Percentiles rank a stretch among this genome's conserved stretches.
Evolutionary conservation across 2,888 invertebrate genomes (phyloP).

Genomic region (Himalopsyche japonica): DNA sequence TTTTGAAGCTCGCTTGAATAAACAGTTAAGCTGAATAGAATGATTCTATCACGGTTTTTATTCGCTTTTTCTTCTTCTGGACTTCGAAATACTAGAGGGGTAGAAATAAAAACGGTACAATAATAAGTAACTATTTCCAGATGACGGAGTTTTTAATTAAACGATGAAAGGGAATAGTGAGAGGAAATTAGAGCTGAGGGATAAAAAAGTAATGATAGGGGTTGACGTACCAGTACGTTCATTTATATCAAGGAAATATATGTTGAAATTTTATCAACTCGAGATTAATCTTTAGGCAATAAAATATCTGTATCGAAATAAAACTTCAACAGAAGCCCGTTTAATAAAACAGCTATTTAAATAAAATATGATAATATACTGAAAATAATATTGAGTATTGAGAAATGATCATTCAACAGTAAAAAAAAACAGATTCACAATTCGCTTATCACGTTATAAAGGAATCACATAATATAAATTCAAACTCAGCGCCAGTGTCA

Average conservation of each 20-base stretch:
- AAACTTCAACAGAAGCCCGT: too few relatives aligned
- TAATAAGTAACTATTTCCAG: constrained; percentile 35
- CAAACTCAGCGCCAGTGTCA: too few relatives aligned
- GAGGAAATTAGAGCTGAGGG: constrained; percentile 16
- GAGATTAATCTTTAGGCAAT: too few relatives aligned
- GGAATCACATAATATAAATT: too few relatives aligned
- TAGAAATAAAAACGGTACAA: constrained; percentile 6
- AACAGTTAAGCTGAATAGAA: not conserved
- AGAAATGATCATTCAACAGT: too few relatives aligned
- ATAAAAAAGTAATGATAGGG: not conserved
- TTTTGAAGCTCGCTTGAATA: not conserved
- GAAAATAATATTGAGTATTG: too few relatives aligned
- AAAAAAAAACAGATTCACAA: too few relatives aligned
- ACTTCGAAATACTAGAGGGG: not conserved
- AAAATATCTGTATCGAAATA: too few relatives aligned
- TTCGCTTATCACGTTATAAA: too few relatives aligned
- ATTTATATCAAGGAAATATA: not conserved
- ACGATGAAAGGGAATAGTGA: constrained; percentile 23
- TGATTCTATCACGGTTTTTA: constrained; percentile 2
- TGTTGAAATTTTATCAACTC: too few relatives aligned
- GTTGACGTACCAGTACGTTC: not conserved
- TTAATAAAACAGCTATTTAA: too few relatives aligned
- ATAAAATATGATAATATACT: too few relatives aligned
- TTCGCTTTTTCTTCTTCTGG: not conserved
- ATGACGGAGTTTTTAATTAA: constrained; percentile 38